These are phyloP conservation scores for Spondyliosoma cantharus DNA, from an alignment of 2,797 vertebrate species.

Conservation along the genomic window DNA sequence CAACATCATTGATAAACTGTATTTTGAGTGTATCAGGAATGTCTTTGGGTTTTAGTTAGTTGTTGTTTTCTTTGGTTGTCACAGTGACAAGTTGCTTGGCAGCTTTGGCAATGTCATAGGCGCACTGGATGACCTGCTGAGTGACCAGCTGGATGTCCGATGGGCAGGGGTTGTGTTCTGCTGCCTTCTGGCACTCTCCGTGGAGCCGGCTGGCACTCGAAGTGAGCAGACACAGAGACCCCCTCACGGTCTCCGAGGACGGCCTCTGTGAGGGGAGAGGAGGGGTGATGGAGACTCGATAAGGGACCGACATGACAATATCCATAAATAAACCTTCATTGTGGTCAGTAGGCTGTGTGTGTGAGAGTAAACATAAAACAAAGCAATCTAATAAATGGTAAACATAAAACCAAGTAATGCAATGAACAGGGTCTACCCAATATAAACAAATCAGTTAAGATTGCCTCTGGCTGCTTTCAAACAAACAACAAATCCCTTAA, in stretches of 20 bases:
- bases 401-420: conserved; percentile 39
- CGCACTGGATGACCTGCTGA: conserved; percentile 99
- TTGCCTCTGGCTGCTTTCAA: conserved; percentile 48
- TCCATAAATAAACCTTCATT: conserved; percentile 39
- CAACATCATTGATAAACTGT: conserved; percentile 51
- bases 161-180: conserved; percentile 83
- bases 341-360: conserved; percentile 12
- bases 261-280: conserved; percentile 86
- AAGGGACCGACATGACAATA: conserved; percentile 30
- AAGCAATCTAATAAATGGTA: conserved; percentile 36
- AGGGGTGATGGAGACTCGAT: conserved; percentile 33
- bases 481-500: conserved; percentile 46
- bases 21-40: conserved; percentile 31
- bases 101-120: conserved; percentile 99
- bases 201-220: conserved; percentile 95
- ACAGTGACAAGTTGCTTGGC: conserved; percentile 99
- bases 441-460: conserved; percentile 27
- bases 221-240: conserved; percentile 93
- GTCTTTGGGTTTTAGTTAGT: conserved; percentile 75
- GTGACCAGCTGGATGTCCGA: conserved; percentile 95
- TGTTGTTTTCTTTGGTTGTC: conserved; percentile 99
- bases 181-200: conserved; percentile 92
- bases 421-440: neutral
- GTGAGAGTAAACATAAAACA: conserved; percentile 33
- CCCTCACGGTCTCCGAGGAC: conserved; percentile 90